Conservation (phyloP, 1,140 invertebrate genomes). For the Psix sp. region DNA sequence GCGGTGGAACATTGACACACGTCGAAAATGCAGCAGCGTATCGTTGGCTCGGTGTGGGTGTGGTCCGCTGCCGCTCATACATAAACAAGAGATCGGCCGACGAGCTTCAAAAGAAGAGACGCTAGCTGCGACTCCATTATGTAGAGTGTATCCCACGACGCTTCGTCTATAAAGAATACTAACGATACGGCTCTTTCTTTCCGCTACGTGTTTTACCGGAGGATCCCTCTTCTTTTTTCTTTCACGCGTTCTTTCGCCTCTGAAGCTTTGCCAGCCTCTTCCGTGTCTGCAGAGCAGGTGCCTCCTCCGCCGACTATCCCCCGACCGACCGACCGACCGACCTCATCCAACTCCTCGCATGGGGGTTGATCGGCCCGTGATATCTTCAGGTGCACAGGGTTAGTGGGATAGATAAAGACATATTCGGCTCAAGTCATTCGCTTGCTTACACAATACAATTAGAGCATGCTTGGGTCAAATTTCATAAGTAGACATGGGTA, state of each 20-base stretch:
- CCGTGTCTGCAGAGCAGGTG: conserved; percentile 17
- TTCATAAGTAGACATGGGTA: too few relatives aligned
- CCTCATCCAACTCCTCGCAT: too few relatives aligned
- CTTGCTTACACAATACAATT: too few relatives aligned
- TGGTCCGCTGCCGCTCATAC: conserved; percentile 74
- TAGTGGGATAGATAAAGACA: too few relatives aligned
- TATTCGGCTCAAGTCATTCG: too few relatives aligned
- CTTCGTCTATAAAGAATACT: conserved; percentile 77
- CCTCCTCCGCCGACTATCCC: too few relatives aligned
- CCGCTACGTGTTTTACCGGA: conserved; percentile 53
- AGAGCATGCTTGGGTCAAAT: too few relatives aligned
- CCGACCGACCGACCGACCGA: too few relatives aligned
- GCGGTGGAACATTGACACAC: conserved; percentile 48
- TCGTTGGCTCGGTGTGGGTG: conserved; percentile 62
- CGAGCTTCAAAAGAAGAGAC: conserved; percentile 77
- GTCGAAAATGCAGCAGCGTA: conserved; percentile 44
- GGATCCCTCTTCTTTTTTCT: conserved; percentile 3
- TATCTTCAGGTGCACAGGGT: background rate
- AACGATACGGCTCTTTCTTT: conserved; percentile 74
- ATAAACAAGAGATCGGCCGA: conserved; percentile 77
- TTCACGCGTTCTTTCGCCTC: background rate
- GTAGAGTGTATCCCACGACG: conserved; percentile 75
- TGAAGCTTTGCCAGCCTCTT: conserved; percentile 16
- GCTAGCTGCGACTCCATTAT: conserved; percentile 75
- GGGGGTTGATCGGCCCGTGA: conserved; percentile 8